phyloP scores from a whole-genome alignment of 2,113 vertebrate species.

The Dascyllus trimaculatus region DNA sequence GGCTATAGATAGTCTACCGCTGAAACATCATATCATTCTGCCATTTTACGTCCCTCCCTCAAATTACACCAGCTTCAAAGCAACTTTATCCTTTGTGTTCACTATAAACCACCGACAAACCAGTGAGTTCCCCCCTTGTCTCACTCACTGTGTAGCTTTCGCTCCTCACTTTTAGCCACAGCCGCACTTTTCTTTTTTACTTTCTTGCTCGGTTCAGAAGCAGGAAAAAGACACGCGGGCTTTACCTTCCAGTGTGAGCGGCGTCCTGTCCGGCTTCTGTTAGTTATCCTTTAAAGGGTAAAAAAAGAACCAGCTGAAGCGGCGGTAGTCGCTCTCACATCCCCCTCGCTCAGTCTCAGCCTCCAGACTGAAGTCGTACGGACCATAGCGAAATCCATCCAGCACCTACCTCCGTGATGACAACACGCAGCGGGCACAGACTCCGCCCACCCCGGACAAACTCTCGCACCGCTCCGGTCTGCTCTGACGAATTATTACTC shows the following conservation, averaged over 20 bases:
- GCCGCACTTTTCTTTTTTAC: slow-evolving; percentile 44
- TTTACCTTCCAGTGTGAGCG: slow-evolving; percentile 52
- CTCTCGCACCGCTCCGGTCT: neutral
- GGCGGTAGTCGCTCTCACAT: slow-evolving; percentile 32
- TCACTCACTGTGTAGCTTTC: neutral
- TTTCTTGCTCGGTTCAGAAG: slow-evolving; percentile 16
- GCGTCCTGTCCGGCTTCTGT: slow-evolving; percentile 10
- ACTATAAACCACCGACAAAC: slow-evolving; percentile 10
- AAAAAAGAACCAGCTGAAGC: slow-evolving; percentile 34
- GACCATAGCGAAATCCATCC: slow-evolving; percentile 59
- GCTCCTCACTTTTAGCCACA: slow-evolving; percentile 49
- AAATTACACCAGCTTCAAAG: neutral
- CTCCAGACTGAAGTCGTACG: slow-evolving; percentile 69
- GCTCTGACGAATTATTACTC: neutral
- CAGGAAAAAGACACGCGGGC: neutral
- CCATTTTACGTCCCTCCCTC: neutral
- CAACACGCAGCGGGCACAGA: slow-evolving; percentile 52
- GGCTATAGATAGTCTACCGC: neutral
- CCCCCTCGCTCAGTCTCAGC: slow-evolving; percentile 62
- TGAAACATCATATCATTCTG: slow-evolving; percentile 8
- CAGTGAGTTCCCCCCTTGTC: neutral
- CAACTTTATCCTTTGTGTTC: slow-evolving; percentile 70
- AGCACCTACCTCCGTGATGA: slow-evolving; percentile 71
- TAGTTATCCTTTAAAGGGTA: slow-evolving; percentile 63
- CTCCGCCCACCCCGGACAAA: slow-evolving; percentile 66